Evolutionary conservation across 2,113 vertebrate genomes (phyloP), one percentile per base, ranked within the genome.

Genomic region (Platichthys flesus): DNA sequence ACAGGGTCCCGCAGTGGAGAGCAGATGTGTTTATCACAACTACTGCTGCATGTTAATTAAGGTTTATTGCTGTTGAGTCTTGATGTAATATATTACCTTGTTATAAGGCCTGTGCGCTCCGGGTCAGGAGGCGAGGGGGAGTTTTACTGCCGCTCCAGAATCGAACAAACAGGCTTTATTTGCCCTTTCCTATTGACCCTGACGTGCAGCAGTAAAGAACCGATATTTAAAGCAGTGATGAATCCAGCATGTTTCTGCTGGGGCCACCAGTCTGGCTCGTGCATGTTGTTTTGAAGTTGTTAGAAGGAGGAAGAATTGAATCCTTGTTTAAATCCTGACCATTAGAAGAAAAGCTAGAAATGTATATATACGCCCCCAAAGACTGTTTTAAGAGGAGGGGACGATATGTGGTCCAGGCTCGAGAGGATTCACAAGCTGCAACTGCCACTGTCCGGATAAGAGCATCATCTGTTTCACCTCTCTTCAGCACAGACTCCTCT

Each of bases 201-300:
- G 84, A 92, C 75, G 72, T 90, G 89, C 70, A 74, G 84, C 89
- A 88, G 79, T 90, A 91, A 93, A 91, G 83, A 86, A 81, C 61
- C 85, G 91, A 91, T 89, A 91, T 89, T 91, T 79, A 82, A 18
- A 91, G 85, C 3, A 23, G 37, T 90, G 91, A 94, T 94, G 89
- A 89, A 91, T 92, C 73, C 86, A 87, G 87, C 67, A 85, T 90
- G 91, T 83, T 89, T 86, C 87, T 89, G 90, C 88, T 91, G 89
- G 91, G 89, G 77, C 91, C 79, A 83, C 80, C 82, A 81, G 74
- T 87, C 81, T 79, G 89, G 82, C 86, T 82, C 81, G 68, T 57
- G 61, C 40, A 74, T 24, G 24, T 24, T 24, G 24, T 24, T 24
- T 24, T 24, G 24, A 54, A 55, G 71, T 61, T 61, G 69, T 83